Base-by-base conservation (phyloP, 2,797 vertebrate genomes). In the Crax fasciolata region DNA sequence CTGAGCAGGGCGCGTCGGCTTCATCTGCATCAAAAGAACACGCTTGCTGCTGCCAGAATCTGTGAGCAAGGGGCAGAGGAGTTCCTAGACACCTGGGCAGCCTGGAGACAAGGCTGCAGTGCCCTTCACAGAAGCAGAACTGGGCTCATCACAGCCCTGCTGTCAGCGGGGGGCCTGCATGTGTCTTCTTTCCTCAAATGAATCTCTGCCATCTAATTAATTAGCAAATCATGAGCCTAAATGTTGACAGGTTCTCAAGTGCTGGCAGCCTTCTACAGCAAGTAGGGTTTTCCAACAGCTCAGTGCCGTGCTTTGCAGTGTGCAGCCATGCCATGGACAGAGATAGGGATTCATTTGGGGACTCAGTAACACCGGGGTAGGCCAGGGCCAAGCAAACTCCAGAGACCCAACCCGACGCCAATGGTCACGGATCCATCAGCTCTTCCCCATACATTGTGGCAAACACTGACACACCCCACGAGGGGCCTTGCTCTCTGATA, bases 401-500 rank as follows among this genome's bases (percentile, higher is more conserved):
- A 16, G 73, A 55, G 84, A 75, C 58, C 76, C 88, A 87, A 79
- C 71, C 81, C 6, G 41, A 62, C 73, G 13, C 3, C 2, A 71
- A 49, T 16, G 21, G 57, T 28, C 49, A 38, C 75, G 46, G 43
- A 83, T 87, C 93, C n/a, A 46, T 67, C 93, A 49, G 35, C 27
- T 51, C 70, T 68, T 81, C 72, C 23, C 71, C 62, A 79, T 1
- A 83, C 20, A 25, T 39, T 27, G 30, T 59, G 70, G 90, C n/a
- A 81, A 95, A 93, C 11, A 68, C 62, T 59, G 57, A 63, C 62
- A 65, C 0, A 0, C 49, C 84, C 70, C 71, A 55, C 24, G 3
- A 68, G 76, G 79, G 85, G n/a, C 87, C 58, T 76, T 91, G 80
- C 38, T 89, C 94, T 44, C 70, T 88, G 93, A 95, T 82, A 97